phyloP scores from a whole-genome alignment of 2,113 vertebrate genomes.

The Laticauda colubrina region DNA sequence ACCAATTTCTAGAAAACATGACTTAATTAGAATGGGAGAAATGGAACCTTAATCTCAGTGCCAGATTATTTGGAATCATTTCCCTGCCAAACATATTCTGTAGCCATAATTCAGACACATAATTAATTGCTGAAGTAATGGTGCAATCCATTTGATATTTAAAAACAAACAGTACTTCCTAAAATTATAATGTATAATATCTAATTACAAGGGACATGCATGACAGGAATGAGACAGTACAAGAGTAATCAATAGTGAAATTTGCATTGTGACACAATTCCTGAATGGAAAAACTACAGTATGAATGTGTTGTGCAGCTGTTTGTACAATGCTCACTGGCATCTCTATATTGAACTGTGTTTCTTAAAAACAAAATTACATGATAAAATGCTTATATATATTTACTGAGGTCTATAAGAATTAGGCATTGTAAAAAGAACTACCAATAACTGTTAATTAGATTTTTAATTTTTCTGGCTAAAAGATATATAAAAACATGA shows the following conservation, averaged over 20 bases:
- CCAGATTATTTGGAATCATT: constrained; percentile 36
- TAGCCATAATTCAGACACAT: constrained; percentile 46
- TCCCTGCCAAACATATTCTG: constrained; percentile 34
- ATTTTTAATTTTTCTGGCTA: constrained; percentile 37
- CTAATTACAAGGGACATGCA: constrained; percentile 55
- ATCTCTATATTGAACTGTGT: background rate
- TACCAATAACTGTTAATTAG: background rate
- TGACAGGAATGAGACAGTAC: constrained; percentile 38
- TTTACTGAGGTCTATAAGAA: background rate
- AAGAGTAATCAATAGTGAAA: background rate
- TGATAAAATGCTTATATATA: background rate
- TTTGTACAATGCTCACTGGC: background rate
- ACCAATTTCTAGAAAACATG: constrained; percentile 41
- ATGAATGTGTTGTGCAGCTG: background rate
- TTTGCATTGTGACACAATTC: background rate
- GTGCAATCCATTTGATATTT: constrained; percentile 54
- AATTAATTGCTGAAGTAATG: constrained; percentile 58
- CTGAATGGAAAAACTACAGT: background rate
- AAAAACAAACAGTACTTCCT: constrained; percentile 69
- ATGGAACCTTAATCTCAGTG: constrained; percentile 16
- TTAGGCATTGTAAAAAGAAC: background rate
- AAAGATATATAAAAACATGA: constrained; percentile 2
- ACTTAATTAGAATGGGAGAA: constrained; percentile 46
- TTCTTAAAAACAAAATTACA: background rate
- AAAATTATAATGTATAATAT: constrained; percentile 61